These are phyloP conservation scores for Macaca nemestrina DNA, from an alignment of 2,113 vertebrate species.

Conservation along the genomic window DNA sequence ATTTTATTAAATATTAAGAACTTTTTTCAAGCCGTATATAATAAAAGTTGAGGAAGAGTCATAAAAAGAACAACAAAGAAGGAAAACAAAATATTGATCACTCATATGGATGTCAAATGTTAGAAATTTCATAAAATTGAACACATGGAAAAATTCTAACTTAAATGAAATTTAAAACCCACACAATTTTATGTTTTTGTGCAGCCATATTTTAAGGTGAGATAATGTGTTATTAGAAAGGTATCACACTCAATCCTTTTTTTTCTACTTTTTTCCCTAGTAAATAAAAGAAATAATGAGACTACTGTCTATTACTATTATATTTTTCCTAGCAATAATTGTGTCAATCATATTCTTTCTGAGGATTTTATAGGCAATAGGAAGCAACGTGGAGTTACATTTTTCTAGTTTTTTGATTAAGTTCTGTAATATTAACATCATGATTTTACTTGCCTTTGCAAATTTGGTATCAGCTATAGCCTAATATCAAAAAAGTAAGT, in stretches of 20 bases:
- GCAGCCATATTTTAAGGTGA: not conserved
- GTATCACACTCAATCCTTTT: not conserved
- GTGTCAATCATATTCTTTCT: not conserved
- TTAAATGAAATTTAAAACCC: not conserved
- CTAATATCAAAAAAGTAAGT: not conserved
- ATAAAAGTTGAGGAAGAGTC: not conserved
- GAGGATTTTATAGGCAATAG: not conserved
- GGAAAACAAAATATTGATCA: not conserved
- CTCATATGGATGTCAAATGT: not conserved
- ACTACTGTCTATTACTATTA: not conserved
- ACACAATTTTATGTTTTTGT: not conserved
- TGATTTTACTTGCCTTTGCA: conserved; percentile 15
- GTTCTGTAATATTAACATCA: not conserved
- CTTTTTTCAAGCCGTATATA: not conserved
- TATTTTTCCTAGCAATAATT: not conserved
- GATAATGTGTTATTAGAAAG: not conserved
- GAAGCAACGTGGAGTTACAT: not conserved
- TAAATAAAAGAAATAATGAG: not conserved
- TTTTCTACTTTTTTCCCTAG: not conserved
- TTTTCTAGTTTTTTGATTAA: not conserved
- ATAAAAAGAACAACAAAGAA: not conserved
- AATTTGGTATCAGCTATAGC: not conserved
- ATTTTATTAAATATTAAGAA: not conserved
- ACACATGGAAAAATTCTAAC: not conserved
- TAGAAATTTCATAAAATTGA: not conserved